Evolutionary conservation across 2,113 vertebrate genomes (phyloP).

Genomic region (Macrotis lagotis): DNA sequence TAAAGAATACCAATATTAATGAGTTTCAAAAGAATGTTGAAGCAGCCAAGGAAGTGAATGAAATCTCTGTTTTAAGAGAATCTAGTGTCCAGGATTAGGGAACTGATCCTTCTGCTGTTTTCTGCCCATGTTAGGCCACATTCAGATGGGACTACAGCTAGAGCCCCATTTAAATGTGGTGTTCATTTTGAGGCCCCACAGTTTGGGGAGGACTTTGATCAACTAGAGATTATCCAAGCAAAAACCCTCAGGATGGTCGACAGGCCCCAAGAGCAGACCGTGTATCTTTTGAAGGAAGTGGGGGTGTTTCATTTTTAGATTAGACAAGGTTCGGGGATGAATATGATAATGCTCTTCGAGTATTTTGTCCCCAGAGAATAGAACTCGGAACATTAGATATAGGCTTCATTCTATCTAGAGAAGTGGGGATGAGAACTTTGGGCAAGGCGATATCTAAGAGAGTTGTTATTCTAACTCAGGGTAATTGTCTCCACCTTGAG

Average conservation of each 20-base stretch:
- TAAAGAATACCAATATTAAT: background rate
- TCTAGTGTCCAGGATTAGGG: background rate
- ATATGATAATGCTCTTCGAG: background rate
- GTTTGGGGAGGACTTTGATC: background rate
- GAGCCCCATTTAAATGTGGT: too few species aligned
- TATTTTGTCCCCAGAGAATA: too few species aligned
- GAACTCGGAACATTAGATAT: background rate
- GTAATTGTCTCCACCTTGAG: background rate
- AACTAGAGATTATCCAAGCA: background rate
- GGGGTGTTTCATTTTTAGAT: background rate
- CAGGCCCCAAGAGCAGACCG: background rate
- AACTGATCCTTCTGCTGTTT: background rate
- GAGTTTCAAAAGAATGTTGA: background rate
- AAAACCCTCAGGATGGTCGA: background rate
- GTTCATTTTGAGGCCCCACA: background rate
- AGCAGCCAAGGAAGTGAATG: background rate
- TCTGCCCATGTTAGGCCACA: background rate
- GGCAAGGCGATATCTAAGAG: too few species aligned
- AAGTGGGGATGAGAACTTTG: background rate
- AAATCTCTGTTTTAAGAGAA: background rate
- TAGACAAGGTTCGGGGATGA: background rate
- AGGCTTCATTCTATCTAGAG: background rate
- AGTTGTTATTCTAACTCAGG: background rate
- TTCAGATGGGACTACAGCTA: too few species aligned
- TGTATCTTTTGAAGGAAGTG: background rate